Conservation (phyloP, 2,797 vertebrate genomes). For the Helicolenus hilgendorfi region DNA sequence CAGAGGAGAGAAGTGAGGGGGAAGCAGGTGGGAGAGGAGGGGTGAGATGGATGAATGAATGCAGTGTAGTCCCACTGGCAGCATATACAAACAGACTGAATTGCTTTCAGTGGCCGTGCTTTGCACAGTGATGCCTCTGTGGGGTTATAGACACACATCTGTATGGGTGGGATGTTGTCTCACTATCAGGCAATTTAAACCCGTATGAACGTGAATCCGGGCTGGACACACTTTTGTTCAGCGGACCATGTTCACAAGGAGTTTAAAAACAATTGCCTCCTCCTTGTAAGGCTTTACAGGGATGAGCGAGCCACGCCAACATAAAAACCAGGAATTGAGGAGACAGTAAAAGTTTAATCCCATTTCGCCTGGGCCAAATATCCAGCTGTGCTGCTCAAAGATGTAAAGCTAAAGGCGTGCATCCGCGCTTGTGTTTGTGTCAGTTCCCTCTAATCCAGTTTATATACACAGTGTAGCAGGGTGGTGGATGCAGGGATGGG, state of each 20-base stretch:
- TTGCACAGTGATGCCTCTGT: slow-evolving; percentile 73
- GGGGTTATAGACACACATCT: slow-evolving; percentile 52
- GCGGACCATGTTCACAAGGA: slow-evolving; percentile 28
- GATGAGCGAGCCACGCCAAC: slow-evolving; percentile 39
- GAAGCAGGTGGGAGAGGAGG: slow-evolving; percentile 76
- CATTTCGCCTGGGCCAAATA: slow-evolving; percentile 42
- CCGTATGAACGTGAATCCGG: slow-evolving; percentile 45
- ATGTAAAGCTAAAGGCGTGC: slow-evolving; percentile 69
- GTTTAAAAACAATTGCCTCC: slow-evolving; percentile 53
- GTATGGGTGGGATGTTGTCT: slow-evolving; percentile 50
- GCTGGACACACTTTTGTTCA: slow-evolving; percentile 37
- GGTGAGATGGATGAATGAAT: slow-evolving; percentile 75
- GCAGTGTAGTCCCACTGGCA: slow-evolving; percentile 75
- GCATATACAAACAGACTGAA: slow-evolving; percentile 65
- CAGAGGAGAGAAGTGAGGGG: slow-evolving; percentile 30
- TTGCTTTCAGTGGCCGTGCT: slow-evolving; percentile 67
- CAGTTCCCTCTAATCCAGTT: slow-evolving; percentile 74
- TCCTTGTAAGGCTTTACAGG: slow-evolving; percentile 44
- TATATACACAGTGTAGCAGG: slow-evolving; percentile 59
- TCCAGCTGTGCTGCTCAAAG: slow-evolving; percentile 62
- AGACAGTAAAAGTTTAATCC: slow-evolving; percentile 65
- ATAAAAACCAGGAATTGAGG: slow-evolving; percentile 49
- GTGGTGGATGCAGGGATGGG: slow-evolving; percentile 54
- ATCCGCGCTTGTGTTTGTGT: slow-evolving; percentile 60
- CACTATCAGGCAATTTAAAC: slow-evolving; percentile 57